Base-by-base conservation (phyloP, 1,140 invertebrate genomes). In the Oscheius sp. region DNA sequence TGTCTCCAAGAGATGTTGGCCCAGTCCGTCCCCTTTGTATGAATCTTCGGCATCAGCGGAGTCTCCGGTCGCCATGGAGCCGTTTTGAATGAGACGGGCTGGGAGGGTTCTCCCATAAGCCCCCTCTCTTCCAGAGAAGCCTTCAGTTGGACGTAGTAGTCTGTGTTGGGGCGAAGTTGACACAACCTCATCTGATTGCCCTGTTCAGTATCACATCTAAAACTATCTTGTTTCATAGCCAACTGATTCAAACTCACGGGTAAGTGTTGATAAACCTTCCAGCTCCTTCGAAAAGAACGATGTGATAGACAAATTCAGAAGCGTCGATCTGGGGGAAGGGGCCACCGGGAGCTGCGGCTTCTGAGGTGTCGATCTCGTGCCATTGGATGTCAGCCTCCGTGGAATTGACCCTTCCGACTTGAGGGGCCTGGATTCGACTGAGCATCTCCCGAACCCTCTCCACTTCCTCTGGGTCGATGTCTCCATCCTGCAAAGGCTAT, bases 301-400 rank as follows among this genome's bases (percentile, higher is more conserved):
- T 55, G 58, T 84, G 73, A 55, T 82, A 82, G 15, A 55, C 45
- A 55, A 84, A 82, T 62, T 82, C 80, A 45, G 75, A 79, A 18
- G 71, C 55, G 65, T 82, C 82, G 38, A 82, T 84, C 55, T 82
- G 82, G 28, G 80, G 80, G 58, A 81, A 82, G n/a, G 82, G 82
- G 4, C 82, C 82, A 15, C 79, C 78, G 34, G 78, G 71, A 18
- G 80, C 78, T 3, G 80, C 64, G 18, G 80, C 80, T 63, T 82
- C 80, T 15, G 76, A 79, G n/a, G 82, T 84, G 74, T 82, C 80
- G 2, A 82, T 46, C 46, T 80, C 82, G 32, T 80, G 79, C 82
- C 82, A 82, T 10, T 42, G 29, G 15, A 82, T 59, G 29, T 79
- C 70, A 0, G 75, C 81, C n/a, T 81, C 80, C 7, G 62, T 35